Evolutionary conservation across 2,888 invertebrate genomes (phyloP).

Genomic region (Mycalesis mineus): DNA sequence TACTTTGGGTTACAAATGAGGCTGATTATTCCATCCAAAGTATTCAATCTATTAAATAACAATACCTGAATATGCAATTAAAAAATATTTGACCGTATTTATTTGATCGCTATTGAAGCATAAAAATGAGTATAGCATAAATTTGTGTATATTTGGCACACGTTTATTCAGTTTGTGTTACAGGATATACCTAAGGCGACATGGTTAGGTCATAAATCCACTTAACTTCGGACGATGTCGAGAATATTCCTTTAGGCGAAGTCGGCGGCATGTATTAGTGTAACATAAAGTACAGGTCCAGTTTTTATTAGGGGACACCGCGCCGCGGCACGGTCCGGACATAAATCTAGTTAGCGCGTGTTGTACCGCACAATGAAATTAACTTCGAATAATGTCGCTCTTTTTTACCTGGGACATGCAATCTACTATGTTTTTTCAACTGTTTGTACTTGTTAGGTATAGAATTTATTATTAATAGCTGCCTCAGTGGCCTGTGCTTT

Average conservation of each 20-base stretch:
- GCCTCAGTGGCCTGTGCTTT: no score
- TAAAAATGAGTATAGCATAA: no score
- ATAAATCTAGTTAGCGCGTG: slow-evolving; percentile 51
- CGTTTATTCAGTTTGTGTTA: neutral
- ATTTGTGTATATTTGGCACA: no score
- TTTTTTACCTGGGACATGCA: slow-evolving; percentile 29
- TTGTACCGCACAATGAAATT: slow-evolving; percentile 57
- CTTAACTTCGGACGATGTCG: neutral
- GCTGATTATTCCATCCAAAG: no score
- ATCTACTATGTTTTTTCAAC: slow-evolving; percentile 13
- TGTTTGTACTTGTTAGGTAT: neutral
- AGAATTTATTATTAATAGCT: no score
- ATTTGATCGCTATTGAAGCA: no score
- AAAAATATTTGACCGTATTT: no score
- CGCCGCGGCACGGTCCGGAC: slow-evolving; percentile 41
- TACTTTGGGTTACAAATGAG: no score
- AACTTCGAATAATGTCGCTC: slow-evolving; percentile 48
- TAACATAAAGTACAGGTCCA: slow-evolving; percentile 4
- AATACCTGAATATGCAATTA: no score
- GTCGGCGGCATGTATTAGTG: neutral
- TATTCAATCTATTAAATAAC: no score
- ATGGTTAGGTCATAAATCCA: neutral
- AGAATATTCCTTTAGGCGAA: neutral
- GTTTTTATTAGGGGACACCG: slow-evolving; percentile 41
- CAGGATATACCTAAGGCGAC: neutral